These are phyloP conservation scores for Parapristionchus giblindavisi DNA, from an alignment of 2,888 invertebrate genomes.

Conservation along the genomic window DNA sequence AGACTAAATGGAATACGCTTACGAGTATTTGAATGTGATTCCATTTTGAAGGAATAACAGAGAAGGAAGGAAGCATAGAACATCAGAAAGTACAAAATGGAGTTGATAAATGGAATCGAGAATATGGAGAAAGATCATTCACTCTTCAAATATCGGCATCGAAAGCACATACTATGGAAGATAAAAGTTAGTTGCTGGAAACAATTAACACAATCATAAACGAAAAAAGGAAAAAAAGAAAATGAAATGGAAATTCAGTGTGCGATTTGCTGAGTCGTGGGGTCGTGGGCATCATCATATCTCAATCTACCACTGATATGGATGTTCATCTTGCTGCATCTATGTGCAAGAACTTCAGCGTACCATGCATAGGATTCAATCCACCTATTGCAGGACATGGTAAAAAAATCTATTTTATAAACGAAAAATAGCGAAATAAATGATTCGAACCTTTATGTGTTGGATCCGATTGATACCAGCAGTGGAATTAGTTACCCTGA, in stretches of 20 bases:
- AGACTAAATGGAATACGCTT: not conserved
- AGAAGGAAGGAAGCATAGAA: constrained; percentile 15
- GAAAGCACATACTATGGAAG: constrained; percentile 16
- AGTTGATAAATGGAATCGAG: constrained; percentile 33
- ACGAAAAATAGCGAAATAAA: no score
- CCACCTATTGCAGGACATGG: no score
- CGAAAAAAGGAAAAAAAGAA: constrained; percentile 5
- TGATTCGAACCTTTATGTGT: no score
- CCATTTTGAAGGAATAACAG: constrained; percentile 9
- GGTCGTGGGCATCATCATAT: constrained; percentile 62
- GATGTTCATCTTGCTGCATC: constrained; percentile 43
- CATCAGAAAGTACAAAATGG: constrained; percentile 12
- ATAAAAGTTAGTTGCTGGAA: constrained; percentile 36
- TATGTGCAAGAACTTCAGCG: constrained; percentile 26
- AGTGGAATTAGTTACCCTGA: no score
- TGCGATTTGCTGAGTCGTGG: constrained; percentile 65
- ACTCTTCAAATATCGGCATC: constrained; percentile 17
- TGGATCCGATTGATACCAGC: no score
- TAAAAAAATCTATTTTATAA: no score
- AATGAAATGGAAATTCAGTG: constrained; percentile 49
- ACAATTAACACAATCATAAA: no score
- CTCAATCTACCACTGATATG: constrained; percentile 48
- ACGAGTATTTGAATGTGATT: not conserved
- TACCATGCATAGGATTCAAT: constrained; percentile 30
- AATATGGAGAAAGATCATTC: constrained; percentile 16